phyloP scores from a whole-genome alignment of 1,140 invertebrate genomes.

The Drosophila repleta region DNA sequence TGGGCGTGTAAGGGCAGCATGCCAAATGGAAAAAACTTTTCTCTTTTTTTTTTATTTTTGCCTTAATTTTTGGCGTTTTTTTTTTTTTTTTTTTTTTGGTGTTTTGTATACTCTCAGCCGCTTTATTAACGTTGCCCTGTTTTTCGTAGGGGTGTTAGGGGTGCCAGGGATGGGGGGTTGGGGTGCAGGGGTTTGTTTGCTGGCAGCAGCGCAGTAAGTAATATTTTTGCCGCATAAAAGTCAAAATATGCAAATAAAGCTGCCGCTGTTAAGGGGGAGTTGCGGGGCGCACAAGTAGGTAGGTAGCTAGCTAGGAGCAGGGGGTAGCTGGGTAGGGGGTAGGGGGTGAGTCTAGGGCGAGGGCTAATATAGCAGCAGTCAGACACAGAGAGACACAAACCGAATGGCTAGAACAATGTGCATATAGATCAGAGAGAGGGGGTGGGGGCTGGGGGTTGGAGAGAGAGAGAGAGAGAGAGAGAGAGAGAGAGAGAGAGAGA shows the following conservation, averaged over 20 bases:
- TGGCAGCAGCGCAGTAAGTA: slow-evolving; percentile 73
- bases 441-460: too few relatives aligned
- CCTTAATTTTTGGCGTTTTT: slow-evolving; percentile 51
- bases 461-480: neutral
- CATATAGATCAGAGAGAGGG: slow-evolving; percentile 17
- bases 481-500: too few relatives aligned
- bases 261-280: slow-evolving; percentile 4
- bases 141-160: slow-evolving; percentile 36
- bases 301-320: too few relatives aligned
- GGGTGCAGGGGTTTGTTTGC: slow-evolving; percentile 52
- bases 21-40: slow-evolving; percentile 58
- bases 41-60: too few relatives aligned
- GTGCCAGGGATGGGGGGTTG: neutral
- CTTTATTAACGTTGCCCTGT: slow-evolving; percentile 67
- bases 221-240: slow-evolving; percentile 80
- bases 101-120: slow-evolving; percentile 39
- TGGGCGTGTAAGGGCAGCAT: slow-evolving; percentile 39
- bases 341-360: neutral
- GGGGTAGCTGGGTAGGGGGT: too few relatives aligned
- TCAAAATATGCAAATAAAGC: slow-evolving; percentile 80
- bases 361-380: slow-evolving; percentile 47
- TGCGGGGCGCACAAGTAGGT: neutral
- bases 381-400: slow-evolving; percentile 25
- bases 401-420: slow-evolving; percentile 50
- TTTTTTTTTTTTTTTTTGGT: slow-evolving; percentile 23